Evolutionary conservation across 2,113 vertebrate genomes (phyloP).

Genomic region (Chlorodrepanis virens): DNA sequence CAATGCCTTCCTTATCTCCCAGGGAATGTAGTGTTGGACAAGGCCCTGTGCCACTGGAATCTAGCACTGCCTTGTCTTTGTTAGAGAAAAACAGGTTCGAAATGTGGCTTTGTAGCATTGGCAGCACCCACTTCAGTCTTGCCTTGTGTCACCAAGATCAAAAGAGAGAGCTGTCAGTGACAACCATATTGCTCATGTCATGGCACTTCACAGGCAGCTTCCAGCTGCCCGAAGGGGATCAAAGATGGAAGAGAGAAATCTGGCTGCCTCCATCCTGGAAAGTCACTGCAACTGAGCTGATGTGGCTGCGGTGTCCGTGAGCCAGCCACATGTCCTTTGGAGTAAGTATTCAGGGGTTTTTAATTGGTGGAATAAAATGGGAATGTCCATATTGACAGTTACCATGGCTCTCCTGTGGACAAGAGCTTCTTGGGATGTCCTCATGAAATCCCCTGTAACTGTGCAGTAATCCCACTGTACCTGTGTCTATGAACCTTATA

Average conservation of each 20-base stretch:
- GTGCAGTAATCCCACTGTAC: not conserved
- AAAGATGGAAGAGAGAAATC: not conserved
- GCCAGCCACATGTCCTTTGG: not conserved
- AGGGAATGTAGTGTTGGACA: not conserved
- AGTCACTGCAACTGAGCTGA: accelerated
- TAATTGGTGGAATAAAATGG: not conserved
- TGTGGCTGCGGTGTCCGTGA: accelerated
- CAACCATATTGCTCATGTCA: accelerated
- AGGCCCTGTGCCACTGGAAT: not conserved
- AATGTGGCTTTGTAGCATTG: not conserved
- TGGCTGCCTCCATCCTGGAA: not conserved
- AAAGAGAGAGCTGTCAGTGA: not conserved
- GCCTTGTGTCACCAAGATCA: not conserved
- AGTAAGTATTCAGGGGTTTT: not conserved
- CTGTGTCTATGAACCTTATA: accelerated
- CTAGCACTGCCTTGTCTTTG: not conserved
- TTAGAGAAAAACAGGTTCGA: not conserved
- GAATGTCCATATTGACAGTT: not conserved
- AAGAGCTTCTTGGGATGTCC: not conserved
- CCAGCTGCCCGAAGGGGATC: not conserved
- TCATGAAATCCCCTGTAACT: not conserved
- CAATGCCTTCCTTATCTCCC: not conserved
- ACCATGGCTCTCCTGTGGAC: not conserved
- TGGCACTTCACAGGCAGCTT: not conserved
- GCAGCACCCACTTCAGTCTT: not conserved